Evolutionary conservation across 2,888 invertebrate species (phyloP).

Genomic region (Junonia oenone): DNA sequence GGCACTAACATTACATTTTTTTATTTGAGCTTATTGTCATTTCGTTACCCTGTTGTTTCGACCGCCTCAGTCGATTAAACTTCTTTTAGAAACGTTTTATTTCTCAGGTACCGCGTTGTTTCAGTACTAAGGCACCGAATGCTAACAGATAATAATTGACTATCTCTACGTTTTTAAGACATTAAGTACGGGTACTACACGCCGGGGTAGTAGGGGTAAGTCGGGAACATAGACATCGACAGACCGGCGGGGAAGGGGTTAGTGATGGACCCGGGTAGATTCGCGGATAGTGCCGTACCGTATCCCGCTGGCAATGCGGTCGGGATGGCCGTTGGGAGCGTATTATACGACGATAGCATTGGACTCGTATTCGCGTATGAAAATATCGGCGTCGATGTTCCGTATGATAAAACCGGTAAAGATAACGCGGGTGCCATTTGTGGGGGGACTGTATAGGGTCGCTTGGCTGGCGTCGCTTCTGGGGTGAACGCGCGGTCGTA

Average conservation of each 20-base stretch:
- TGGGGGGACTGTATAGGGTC: constrained; percentile 55
- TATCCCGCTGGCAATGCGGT: constrained; percentile 52
- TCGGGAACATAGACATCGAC: constrained; percentile 56
- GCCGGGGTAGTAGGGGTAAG: constrained; percentile 59
- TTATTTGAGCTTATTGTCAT: constrained; percentile 59
- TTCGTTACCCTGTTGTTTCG: constrained; percentile 54
- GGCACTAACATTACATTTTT: constrained; percentile 41
- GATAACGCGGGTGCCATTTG: constrained; percentile 59
- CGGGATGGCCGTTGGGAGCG: constrained; percentile 39
- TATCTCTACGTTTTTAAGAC: neutral
- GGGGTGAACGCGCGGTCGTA: constrained; percentile 86
- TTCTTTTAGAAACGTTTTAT: neutral
- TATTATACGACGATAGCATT: constrained; percentile 57
- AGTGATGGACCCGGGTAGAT: constrained; percentile 48
- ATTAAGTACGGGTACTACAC: constrained; percentile 33
- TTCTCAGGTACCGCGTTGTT: constrained; percentile 10
- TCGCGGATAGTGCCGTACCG: constrained; percentile 51
- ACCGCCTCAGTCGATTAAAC: constrained; percentile 11
- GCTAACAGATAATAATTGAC: neutral
- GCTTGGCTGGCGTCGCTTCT: constrained; percentile 58
- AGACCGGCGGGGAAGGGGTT: constrained; percentile 46
- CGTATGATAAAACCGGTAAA: constrained; percentile 78
- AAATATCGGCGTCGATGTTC: constrained; percentile 61
- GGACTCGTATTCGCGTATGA: constrained; percentile 62
- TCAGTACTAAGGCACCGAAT: neutral